Evolutionary conservation across 2,888 invertebrate species (phyloP).

Genomic region (Stenodera caucasica): DNA sequence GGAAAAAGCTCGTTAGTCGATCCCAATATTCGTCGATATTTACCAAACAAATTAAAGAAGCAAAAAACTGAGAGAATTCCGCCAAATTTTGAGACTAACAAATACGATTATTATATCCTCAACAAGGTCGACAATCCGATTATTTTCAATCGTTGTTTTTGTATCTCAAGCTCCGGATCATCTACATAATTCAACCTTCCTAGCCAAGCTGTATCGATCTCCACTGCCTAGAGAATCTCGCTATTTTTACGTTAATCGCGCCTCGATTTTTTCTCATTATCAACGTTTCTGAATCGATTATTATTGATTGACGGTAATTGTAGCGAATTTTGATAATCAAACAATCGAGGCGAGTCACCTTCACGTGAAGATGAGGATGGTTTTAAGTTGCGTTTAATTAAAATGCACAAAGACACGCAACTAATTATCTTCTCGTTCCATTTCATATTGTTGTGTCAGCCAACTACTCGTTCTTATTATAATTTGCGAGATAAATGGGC

Average conservation of each 20-base stretch:
- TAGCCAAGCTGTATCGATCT: conserved; percentile 35
- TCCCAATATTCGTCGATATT: too few relatives aligned
- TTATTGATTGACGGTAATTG: too few relatives aligned
- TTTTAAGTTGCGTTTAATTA: not conserved
- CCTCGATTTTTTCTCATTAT: not conserved
- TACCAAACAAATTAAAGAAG: too few relatives aligned
- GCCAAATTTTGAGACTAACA: too few relatives aligned
- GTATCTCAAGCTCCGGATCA: not conserved
- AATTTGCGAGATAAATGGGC: too few relatives aligned
- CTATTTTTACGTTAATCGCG: conserved; percentile 27
- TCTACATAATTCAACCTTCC: conserved; percentile 26
- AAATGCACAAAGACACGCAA: not conserved
- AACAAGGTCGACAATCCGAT: not conserved
- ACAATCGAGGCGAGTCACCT: not conserved
- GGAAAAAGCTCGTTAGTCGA: too few relatives aligned
- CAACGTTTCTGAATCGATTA: not conserved
- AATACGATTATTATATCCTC: too few relatives aligned
- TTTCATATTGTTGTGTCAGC: not conserved
- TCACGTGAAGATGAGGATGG: not conserved
- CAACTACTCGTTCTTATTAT: too few relatives aligned
- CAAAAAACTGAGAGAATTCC: too few relatives aligned
- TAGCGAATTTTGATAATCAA: not conserved
- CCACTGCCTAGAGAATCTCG: conserved; percentile 22
- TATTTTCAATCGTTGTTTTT: not conserved
- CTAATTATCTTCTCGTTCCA: not conserved